phyloP scores from a whole-genome alignment of 2,888 invertebrate species.

The Rambutsinella grinnellia region DNA sequence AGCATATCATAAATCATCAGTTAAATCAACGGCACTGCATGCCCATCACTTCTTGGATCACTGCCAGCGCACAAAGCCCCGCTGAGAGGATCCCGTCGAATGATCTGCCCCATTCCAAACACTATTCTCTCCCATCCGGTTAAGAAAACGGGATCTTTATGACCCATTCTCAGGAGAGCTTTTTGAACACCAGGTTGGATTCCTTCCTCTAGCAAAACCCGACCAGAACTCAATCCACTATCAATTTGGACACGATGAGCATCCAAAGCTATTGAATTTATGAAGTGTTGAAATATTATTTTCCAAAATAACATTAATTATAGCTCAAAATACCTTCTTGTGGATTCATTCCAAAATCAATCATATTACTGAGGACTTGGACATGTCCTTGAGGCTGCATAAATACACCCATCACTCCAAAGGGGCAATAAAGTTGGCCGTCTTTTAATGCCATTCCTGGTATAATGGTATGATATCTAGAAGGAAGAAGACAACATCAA shows the following conservation, averaged over 20 bases:
- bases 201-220: constrained; percentile 62
- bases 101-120: constrained; percentile 64
- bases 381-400: constrained; percentile 66
- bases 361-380: constrained; percentile 63
- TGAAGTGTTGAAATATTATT: too few species aligned
- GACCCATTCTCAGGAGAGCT: constrained; percentile 55
- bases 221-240: constrained; percentile 52
- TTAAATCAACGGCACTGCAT: constrained; percentile 45
- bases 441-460: constrained; percentile 63
- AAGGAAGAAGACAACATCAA: too few species aligned
- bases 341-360: constrained; percentile 65
- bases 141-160: constrained; percentile 46
- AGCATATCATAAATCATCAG: too few species aligned
- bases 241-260: constrained; percentile 58
- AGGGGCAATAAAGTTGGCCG: constrained; percentile 59
- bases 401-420: constrained; percentile 60
- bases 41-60: constrained; percentile 63
- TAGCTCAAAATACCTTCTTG: constrained; percentile 55
- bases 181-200: constrained; percentile 48
- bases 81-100: constrained; percentile 51
- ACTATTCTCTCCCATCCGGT: constrained; percentile 42
- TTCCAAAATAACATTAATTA: too few species aligned
- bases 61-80: constrained; percentile 61
- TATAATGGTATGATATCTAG: constrained; percentile 64
- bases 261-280: constrained; percentile 59